A percentile compares a stretch with the other conserved stretches of the same genome.
These are phyloP conservation scores for Thymelicus sylvestris DNA, from an alignment of 2,888 invertebrate genomes.

Conservation along the genomic window DNA sequence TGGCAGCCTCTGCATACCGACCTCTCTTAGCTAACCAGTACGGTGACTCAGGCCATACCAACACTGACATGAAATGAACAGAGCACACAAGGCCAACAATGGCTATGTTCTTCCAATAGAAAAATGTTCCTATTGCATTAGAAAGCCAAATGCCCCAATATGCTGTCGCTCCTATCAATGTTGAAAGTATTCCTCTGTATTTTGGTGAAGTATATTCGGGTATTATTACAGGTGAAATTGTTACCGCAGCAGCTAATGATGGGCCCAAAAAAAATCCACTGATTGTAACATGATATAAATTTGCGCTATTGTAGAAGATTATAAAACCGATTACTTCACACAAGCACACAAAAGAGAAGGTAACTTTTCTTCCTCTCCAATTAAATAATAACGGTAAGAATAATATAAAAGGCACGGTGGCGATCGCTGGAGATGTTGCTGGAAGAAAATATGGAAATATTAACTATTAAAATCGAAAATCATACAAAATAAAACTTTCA, in stretches of 20 bases:
- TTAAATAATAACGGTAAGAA: background rate
- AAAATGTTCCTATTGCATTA: conserved; percentile 46
- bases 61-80: conserved; percentile 35
- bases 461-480: background rate
- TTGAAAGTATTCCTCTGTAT: conserved; percentile 52
- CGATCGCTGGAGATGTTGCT: background rate
- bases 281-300: conserved; percentile 46
- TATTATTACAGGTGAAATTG: conserved; percentile 44
- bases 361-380: background rate
- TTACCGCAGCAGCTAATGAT: conserved; percentile 35
- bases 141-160: conserved; percentile 51
- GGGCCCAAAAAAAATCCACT: conserved; percentile 45
- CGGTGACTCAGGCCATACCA: conserved; percentile 42
- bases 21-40: conserved; percentile 43
- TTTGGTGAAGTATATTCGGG: conserved; percentile 54
- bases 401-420: background rate
- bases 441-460: background rate
- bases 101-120: conserved; percentile 42
- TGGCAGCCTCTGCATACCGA: conserved; percentile 39
- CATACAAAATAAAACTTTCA: background rate
- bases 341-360: background rate
- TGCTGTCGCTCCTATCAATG: conserved; percentile 48
- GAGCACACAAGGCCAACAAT: conserved; percentile 37
- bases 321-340: conserved; percentile 39
- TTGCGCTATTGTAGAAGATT: conserved; percentile 47